These are phyloP conservation scores for Amphimallon solstitiale DNA, from an alignment of 2,888 invertebrate species.

Conservation along the genomic window DNA sequence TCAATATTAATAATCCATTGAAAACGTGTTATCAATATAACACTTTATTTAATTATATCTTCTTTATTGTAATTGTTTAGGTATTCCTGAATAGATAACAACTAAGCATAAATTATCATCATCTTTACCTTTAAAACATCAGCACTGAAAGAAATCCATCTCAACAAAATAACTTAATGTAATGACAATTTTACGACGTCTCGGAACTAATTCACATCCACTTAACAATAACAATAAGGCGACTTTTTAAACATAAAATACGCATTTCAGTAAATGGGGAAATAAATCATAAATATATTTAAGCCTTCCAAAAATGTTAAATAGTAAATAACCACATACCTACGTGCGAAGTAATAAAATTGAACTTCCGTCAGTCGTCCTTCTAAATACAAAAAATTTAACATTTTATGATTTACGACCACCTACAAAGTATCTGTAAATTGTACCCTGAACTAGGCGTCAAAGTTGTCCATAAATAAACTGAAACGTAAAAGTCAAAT, in stretches of 20 bases:
- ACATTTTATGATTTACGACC: slow-evolving; percentile 16
- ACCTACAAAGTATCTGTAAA: slow-evolving; percentile 28
- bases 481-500: slow-evolving; percentile 1
- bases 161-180: background rate
- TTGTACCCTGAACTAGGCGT: slow-evolving; percentile 10
- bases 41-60: too few species aligned
- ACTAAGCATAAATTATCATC: too few species aligned
- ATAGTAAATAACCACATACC: slow-evolving; percentile 12
- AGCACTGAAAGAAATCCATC: too few species aligned
- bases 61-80: too few species aligned
- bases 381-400: slow-evolving; percentile 10
- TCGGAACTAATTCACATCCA: background rate
- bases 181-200: background rate
- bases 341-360: slow-evolving; percentile 20
- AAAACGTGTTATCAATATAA: too few species aligned
- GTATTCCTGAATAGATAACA: too few species aligned
- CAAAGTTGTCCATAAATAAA: slow-evolving; percentile 17
- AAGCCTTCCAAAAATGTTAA: background rate
- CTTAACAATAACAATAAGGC: slow-evolving; percentile 8
- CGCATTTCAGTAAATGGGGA: background rate
- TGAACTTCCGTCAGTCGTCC: slow-evolving; percentile 22
- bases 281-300: slow-evolving; percentile 15
- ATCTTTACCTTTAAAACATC: too few species aligned
- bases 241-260: background rate
- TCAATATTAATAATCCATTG: too few species aligned